Evolutionary conservation across 1,140 invertebrate species (phyloP), one percentile per base, ranked within the genome.

Genomic region (Solenopsis invicta): DNA sequence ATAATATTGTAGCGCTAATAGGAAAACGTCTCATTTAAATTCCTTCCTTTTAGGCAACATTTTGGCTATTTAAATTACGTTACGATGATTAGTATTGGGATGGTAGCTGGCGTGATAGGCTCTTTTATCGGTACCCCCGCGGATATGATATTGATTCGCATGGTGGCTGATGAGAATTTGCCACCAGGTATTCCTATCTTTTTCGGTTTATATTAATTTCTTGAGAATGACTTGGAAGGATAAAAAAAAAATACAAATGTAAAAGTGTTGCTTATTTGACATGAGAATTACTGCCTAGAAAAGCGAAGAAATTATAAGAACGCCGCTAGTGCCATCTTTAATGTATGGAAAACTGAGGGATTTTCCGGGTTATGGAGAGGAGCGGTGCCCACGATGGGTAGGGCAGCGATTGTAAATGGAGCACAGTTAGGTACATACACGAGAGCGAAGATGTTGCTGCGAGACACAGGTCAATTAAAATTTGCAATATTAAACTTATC

Each of bases 351-450:
- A 88, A 97, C 97, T 93, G 97, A 98, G 93, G 97, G 97, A 18
- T 90, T 97, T 3, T 13, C 95, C 3, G 96, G 96, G 13, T 93
- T 98, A 24, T 98, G 97, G 97, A 95, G 97, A 90, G 97, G 97
- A 92, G 94, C 95, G 81, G 71, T 94, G 24, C 94, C 95, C n/a
- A 95, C 95, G 2, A 95, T 95, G 91, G 90, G 93, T 2, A 88
- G 94, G 86, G 93, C 92, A 24, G 97, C 97, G 95, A 97, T 98
- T 0, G 97, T 97, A 3, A 98, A 98, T 94, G 97, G 97, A 54
- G 96, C 97, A 41, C 97, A 98, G 90, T 93, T 98, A 66, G 97
- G 97, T 24, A 97, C 97, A 2, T 98, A 98, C 92, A 97, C 97
- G 9, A 97, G 97, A 94, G 96, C 97, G 2, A 98, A 98, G 93